phyloP scores from a whole-genome alignment of 2,888 invertebrate genomes.

The Chironomus riparius region DNA sequence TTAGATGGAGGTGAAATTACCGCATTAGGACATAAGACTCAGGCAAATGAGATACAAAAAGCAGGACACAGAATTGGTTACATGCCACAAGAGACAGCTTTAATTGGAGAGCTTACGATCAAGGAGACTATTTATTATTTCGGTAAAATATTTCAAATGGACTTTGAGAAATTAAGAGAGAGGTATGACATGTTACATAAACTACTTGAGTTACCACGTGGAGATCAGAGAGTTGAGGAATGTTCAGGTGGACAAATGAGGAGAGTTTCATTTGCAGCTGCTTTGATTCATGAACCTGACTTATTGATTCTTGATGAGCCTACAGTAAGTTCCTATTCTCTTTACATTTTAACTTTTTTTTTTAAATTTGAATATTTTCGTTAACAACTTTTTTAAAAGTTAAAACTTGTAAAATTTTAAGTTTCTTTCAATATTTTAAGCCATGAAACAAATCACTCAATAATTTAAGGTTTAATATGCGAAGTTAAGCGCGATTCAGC shows the following conservation, averaged over 20 bases:
- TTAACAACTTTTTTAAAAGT: no score
- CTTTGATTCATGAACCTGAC: constrained; percentile 80
- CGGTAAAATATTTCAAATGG: constrained; percentile 75
- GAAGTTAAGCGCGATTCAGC: no score
- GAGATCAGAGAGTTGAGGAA: constrained; percentile 54
- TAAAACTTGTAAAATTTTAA: no score
- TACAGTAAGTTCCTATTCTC: constrained; percentile 48
- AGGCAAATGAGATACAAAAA: constrained; percentile 36
- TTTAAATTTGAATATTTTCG: no score
- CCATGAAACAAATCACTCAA: no score
- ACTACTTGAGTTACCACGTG: constrained; percentile 67
- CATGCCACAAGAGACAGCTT: constrained; percentile 84
- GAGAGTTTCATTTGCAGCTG: constrained; percentile 79
- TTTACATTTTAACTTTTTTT: no score
- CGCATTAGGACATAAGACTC: constrained; percentile 67
- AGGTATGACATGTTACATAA: constrained; percentile 59
- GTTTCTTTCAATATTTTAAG: no score
- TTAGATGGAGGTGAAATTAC: constrained; percentile 64
- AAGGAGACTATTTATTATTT: constrained; percentile 79
- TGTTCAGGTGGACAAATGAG: constrained; percentile 87
- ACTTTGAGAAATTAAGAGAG: constrained; percentile 52
- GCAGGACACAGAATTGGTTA: constrained; percentile 68
- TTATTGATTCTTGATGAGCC: constrained; percentile 86
- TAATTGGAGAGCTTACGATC: constrained; percentile 71
- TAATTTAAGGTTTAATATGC: no score